Conservation (phyloP, 2,113 vertebrate species). For the Syngnathus scovelli region DNA sequence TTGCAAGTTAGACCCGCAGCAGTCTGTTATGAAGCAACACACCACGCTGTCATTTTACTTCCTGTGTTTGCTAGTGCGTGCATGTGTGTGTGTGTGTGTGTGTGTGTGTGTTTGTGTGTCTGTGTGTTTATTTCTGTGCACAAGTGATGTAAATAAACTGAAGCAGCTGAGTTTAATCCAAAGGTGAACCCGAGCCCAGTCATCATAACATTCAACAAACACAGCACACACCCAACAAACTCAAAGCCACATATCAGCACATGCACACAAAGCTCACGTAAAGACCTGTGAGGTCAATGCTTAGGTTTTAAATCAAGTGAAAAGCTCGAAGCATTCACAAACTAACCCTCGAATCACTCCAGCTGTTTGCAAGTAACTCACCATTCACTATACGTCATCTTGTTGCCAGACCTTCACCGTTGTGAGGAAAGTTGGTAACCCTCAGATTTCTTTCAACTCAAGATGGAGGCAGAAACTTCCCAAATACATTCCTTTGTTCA, state of each 20-base stretch:
- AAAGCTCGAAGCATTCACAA: not conserved
- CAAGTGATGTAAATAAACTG: slow-evolving; percentile 46
- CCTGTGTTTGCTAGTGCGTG: slow-evolving; percentile 31
- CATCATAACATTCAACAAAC: slow-evolving; percentile 36
- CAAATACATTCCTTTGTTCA: slow-evolving; percentile 46
- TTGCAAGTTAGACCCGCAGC: slow-evolving; percentile 25
- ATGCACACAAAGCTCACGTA: slow-evolving; percentile 9
- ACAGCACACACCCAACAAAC: slow-evolving; percentile 19
- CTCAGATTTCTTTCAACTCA: slow-evolving; percentile 48
- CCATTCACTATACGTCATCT: slow-evolving; percentile 37
- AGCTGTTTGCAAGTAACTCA: slow-evolving; percentile 42
- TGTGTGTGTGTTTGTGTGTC: not conserved
- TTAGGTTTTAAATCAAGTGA: not conserved
- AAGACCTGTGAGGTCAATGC: not conserved
- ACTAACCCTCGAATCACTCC: slow-evolving; percentile 16
- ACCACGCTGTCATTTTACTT: slow-evolving; percentile 40
- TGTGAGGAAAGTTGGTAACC: slow-evolving; percentile 42
- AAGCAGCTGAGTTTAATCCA: slow-evolving; percentile 48
- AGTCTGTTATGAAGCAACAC: slow-evolving; percentile 35
- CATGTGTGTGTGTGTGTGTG: not conserved
- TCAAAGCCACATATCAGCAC: slow-evolving; percentile 17
- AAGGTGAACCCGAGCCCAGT: slow-evolving; percentile 28
- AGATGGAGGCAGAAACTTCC: slow-evolving; percentile 57
- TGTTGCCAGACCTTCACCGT: slow-evolving; percentile 41
- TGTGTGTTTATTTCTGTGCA: slow-evolving; percentile 56